Evolutionary conservation across 2,888 invertebrate species (phyloP), one percentile per base, ranked within the genome.

Genomic region (Hedya salicella): DNA sequence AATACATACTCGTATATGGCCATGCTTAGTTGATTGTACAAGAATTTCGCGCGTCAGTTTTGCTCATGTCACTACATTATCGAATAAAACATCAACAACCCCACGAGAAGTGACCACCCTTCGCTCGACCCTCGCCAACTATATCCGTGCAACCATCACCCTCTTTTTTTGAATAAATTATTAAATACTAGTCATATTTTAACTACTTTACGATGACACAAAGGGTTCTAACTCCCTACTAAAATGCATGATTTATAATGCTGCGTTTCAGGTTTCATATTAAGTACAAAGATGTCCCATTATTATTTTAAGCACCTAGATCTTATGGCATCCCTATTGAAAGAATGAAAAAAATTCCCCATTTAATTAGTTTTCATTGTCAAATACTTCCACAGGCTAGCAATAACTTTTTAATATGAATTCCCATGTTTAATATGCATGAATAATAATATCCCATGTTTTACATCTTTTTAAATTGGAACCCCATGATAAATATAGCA

Each of bases 151-250:
- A n/a, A 60, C 66, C 54, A 53, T 36, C 66, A 66, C 66, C 66
- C 66, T 52, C 17, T 50, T 65, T 53, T 61, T 25, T 25, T 49
- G 54, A 61, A 54, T 66, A 54, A 19, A 54, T 56, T 39, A 60
- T 40, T 11, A 42, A 49, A 46, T 46, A 40, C 59, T 59, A 53
- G 44, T 62, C 42, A 52, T 49, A 61, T 61, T 66, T 61, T 61
- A 54, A 66, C 66, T 61, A 61, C 44, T 54, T 66, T 66, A 66
- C 61, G 61, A 57, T 57, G 57, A 60, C 52, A 57, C 19, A 14
- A 25, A 42, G 59, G 59, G 59, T 52, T 44, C 17, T 36, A 52
- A 40, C 16, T 8, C 59, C 52, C 59, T 50, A 40, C 2, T 53
- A 17, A 19, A 63, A 16, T 50, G 16, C 13, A 4, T 57, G 44